A percentile compares a stretch with the other conserved stretches of the same genome.
Evolutionary conservation across 2,888 invertebrate species (phyloP).

Genomic region (Lypha dubia): DNA sequence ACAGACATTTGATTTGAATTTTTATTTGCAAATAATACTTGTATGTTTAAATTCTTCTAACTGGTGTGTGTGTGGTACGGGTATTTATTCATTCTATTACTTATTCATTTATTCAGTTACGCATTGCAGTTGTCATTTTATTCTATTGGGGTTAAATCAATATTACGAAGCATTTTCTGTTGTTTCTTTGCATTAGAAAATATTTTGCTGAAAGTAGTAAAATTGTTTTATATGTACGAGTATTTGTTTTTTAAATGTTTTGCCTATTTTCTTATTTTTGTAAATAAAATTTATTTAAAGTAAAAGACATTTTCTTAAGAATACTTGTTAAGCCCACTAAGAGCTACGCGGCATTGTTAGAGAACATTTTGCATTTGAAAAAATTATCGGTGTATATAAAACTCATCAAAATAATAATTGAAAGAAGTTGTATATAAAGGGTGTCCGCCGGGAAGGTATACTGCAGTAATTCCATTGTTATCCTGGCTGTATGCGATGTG

Average conservation of each 20-base stretch:
- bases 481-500: too few relatives aligned
- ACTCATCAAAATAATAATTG: too few relatives aligned
- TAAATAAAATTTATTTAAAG: constrained; percentile 37
- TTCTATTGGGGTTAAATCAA: constrained; percentile 62
- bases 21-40: background rate
- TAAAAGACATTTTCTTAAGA: background rate
- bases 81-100: constrained; percentile 47
- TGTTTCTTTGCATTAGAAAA: constrained; percentile 45
- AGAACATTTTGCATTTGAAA: too few relatives aligned
- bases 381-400: too few relatives aligned
- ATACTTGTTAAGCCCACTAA: constrained; percentile 14
- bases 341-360: background rate
- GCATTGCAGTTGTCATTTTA: constrained; percentile 65
- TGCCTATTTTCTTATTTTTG: background rate
- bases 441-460: too few relatives aligned
- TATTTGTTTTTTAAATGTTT: background rate
- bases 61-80: background rate
- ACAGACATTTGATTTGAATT: background rate
- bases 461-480: too few relatives aligned
- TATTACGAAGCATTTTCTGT: constrained; percentile 43
- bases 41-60: constrained; percentile 4
- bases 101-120: constrained; percentile 69
- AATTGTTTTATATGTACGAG: constrained; percentile 46
- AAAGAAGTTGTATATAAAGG: too few relatives aligned
- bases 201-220: constrained; percentile 53